Evolutionary conservation across 1,140 invertebrate genomes (phyloP), one percentile per base, ranked within the genome.

Genomic region (Tetramorium simillimum): DNA sequence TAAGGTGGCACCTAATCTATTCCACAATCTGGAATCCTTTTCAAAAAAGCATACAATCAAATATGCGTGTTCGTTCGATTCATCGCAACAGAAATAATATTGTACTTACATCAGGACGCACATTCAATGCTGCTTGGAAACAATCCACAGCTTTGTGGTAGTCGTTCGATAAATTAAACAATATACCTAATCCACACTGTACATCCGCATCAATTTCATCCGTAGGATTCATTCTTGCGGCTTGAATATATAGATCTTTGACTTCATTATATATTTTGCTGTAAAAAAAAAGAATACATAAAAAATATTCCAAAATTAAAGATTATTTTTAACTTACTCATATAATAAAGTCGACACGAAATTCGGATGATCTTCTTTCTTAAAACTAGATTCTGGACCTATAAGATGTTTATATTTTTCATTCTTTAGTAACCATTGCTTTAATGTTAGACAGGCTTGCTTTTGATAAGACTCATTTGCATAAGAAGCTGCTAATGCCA

Each of bases 61-160:
- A 58, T 86, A 70, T 40, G 82, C 6, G 46, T 60, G 18, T 69
- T 16, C 24, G 10, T 24, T 33, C 4, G 33, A 53, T 46, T 65
- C 33, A 24, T 69, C 60, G 53, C 62, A 85, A 75, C 78, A 46
- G 53, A 63, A 73, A 43, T 18, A 37, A 24, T 33, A 24, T 77
- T 89, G 33, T 88, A 94, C 94, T 95, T 95, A 97, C 98, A 90
- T 99, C 96, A 40, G 97, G 98, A 92, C 96, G 96, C 10, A 97
- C 97, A 94, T 97, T 97, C 12, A 99, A 94, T 1, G 99, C 99
- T 53, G 98, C 96, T 93, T 97, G 97, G 94, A 99, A 99, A 95
- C 99, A 99, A 95, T 99, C 99, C 3, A 98, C 97, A 33, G 99
- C 99, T 96, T 99, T 99, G 90, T 99, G 98, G 95, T 98, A 99